Evolutionary conservation across 2,888 invertebrate genomes (phyloP).

Genomic region (Tuta absoluta): DNA sequence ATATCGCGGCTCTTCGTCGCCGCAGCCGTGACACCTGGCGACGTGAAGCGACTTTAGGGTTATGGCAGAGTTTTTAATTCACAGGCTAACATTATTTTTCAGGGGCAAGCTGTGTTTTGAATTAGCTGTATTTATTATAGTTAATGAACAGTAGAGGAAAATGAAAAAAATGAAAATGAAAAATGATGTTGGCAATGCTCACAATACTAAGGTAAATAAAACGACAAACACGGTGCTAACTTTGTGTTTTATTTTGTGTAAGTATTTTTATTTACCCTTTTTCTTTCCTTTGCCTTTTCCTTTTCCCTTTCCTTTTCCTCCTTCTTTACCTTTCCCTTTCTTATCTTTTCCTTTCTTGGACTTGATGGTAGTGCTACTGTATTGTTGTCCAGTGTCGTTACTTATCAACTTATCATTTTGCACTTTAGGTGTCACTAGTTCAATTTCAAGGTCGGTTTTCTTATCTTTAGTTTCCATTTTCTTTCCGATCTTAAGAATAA

Average conservation of each 20-base stretch:
- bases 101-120: too few relatives aligned
- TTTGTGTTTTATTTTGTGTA: background rate
- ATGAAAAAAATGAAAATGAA: too few relatives aligned
- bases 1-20: too few relatives aligned
- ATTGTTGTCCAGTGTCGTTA: constrained; percentile 56
- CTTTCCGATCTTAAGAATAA: constrained; percentile 74
- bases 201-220: background rate
- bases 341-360: constrained; percentile 43
- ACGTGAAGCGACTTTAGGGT: too few relatives aligned
- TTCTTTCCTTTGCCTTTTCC: constrained; percentile 18
- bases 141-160: too few relatives aligned
- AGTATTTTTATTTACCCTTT: background rate
- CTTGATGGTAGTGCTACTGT: constrained; percentile 48
- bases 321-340: constrained; percentile 36
- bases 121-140: too few relatives aligned
- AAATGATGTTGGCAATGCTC: background rate
- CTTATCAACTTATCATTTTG: constrained; percentile 44
- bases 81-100: too few relatives aligned
- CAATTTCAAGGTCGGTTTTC: constrained; percentile 74
- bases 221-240: background rate
- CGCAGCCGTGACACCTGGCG: too few relatives aligned
- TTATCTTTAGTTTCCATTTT: constrained; percentile 72
- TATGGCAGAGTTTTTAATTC: too few relatives aligned
- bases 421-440: constrained; percentile 69
- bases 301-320: constrained; percentile 33